Conservation (phyloP, 2,888 invertebrate species). For the Andrena flavipes region DNA sequence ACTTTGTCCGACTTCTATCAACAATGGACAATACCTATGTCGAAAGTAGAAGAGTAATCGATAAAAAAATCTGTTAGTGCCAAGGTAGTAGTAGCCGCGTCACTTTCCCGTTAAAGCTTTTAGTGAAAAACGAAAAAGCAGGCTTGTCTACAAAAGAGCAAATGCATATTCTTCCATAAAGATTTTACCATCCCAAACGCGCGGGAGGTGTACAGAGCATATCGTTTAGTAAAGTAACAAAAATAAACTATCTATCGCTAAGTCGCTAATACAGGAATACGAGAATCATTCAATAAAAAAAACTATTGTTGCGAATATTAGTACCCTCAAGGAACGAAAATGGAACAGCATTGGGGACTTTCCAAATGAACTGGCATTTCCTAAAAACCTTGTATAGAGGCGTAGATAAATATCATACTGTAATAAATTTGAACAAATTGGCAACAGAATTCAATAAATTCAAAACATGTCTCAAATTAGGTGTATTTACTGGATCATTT, state of each 20-base stretch:
- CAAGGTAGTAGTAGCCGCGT: neutral
- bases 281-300: neutral
- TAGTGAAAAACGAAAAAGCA: neutral
- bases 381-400: no score
- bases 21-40: constrained; percentile 7
- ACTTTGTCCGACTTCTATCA: neutral
- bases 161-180: neutral
- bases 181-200: no score
- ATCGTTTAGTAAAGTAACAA: neutral
- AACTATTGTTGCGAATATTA: neutral
- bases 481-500: no score
- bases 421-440: no score
- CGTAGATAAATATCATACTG: no score
- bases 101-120: constrained; percentile 5
- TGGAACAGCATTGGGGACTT: neutral
- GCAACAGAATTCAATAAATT: no score
- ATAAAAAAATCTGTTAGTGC: constrained; percentile 23
- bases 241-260: neutral
- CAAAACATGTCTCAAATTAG: no score
- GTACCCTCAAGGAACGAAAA: neutral
- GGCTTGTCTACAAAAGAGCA: neutral
- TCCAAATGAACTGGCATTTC: no score
- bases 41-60: constrained; percentile 12
- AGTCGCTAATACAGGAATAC: neutral
- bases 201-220: no score